These are phyloP conservation scores for Plagodis dolabraria DNA, from an alignment of 2,888 invertebrate species.

Conservation along the genomic window DNA sequence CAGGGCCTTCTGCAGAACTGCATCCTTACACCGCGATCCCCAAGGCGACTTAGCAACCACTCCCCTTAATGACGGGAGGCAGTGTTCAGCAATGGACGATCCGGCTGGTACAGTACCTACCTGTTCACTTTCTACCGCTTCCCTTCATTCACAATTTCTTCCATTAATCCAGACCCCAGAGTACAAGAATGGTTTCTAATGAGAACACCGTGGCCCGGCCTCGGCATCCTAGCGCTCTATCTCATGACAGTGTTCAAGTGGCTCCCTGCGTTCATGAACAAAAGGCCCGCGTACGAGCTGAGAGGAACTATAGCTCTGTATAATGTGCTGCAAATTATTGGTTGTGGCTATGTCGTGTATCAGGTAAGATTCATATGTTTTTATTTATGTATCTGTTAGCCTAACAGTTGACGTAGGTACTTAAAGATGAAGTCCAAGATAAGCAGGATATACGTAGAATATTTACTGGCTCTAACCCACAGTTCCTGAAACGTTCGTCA, in stretches of 20 bases:
- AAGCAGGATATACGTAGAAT: too few relatives aligned
- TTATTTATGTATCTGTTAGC: neutral
- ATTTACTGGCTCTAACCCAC: too few relatives aligned
- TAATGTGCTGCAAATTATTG: constrained; percentile 87
- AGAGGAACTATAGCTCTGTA: constrained; percentile 87
- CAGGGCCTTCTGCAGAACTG: too few relatives aligned
- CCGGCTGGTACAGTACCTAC: too few relatives aligned
- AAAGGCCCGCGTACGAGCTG: constrained; percentile 86
- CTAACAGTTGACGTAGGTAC: too few relatives aligned
- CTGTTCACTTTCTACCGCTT: too few relatives aligned
- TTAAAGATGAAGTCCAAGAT: too few relatives aligned
- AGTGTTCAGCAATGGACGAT: too few relatives aligned
- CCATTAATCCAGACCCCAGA: constrained; percentile 78
- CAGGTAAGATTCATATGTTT: constrained; percentile 77
- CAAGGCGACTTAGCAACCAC: too few relatives aligned
- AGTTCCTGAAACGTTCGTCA: too few relatives aligned
- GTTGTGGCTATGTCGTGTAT: constrained; percentile 85
- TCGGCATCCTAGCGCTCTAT: constrained; percentile 85
- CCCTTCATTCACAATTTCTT: neutral
- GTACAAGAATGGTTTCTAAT: constrained; percentile 89
- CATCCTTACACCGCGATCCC: too few relatives aligned
- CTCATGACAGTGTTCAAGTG: constrained; percentile 87
- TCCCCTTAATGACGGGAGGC: too few relatives aligned
- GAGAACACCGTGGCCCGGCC: constrained; percentile 87
- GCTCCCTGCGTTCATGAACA: constrained; percentile 89